Percentiles rank a stretch among this genome's conserved stretches.
phyloP scores from a whole-genome alignment of 2,888 invertebrate species.

The Cephus spinipes region DNA sequence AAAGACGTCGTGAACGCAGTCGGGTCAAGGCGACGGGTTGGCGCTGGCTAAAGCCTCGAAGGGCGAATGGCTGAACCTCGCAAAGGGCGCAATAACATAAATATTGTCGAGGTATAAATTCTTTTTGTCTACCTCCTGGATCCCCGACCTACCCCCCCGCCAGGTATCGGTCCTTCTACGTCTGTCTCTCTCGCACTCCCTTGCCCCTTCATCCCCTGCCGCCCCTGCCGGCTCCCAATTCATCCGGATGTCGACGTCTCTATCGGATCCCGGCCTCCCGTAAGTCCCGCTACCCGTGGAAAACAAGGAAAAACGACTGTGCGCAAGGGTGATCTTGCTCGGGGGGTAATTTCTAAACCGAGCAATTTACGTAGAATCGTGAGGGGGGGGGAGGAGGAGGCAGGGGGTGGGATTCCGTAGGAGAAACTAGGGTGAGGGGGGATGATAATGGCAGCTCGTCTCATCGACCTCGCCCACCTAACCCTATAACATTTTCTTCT shows the following conservation, averaged over 20 bases:
- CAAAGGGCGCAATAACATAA: background rate
- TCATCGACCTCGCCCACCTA: no score
- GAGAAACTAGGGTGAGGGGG: no score
- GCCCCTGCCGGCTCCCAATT: no score
- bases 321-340: background rate
- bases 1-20: background rate
- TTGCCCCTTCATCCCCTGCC: no score
- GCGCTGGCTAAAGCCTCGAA: background rate
- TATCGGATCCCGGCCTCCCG: no score
- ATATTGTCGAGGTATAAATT: background rate
- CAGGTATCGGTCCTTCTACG: background rate
- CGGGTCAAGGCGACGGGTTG: background rate
- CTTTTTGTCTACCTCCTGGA: background rate
- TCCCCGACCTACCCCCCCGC: background rate
- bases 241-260: no score
- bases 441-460: no score
- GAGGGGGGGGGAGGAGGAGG: background rate
- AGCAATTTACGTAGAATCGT: slow-evolving; percentile 27
- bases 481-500: no score
- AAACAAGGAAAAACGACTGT: slow-evolving; percentile 8
- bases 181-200: background rate
- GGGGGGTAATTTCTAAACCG: slow-evolving; percentile 18
- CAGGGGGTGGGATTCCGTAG: no score
- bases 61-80: background rate
- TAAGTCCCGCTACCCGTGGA: background rate